Evolutionary conservation across 2,888 invertebrate genomes (phyloP).

Genomic region (Drosophila lutescens): DNA sequence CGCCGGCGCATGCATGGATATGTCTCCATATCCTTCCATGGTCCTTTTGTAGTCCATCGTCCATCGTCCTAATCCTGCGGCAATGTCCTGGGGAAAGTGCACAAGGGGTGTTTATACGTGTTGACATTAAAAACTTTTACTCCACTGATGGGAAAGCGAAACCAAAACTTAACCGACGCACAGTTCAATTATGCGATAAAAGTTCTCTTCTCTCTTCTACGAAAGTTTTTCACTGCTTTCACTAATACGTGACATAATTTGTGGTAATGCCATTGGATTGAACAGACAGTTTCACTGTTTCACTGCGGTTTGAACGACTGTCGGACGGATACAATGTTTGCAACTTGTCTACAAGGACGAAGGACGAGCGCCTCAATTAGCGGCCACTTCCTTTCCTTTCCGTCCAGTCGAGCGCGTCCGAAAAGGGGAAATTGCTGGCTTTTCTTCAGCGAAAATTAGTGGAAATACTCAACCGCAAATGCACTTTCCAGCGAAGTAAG

Average conservation of each 20-base stretch:
- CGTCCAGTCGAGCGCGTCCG: conserved; percentile 32
- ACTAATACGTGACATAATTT: conserved; percentile 74
- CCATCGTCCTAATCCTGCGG: conserved; percentile 24
- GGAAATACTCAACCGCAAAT: conserved; percentile 26
- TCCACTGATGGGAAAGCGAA: conserved; percentile 20
- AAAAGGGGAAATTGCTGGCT: conserved; percentile 21
- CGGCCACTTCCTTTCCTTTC: conserved; percentile 44
- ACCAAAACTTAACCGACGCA: conserved; percentile 36
- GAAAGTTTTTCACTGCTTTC: conserved; percentile 65
- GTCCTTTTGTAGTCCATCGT: neutral
- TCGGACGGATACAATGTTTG: conserved; percentile 12
- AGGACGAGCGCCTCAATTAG: conserved; percentile 56
- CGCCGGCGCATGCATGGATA: conserved; percentile 62
- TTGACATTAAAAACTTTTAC: conserved; percentile 58
- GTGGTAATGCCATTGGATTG: conserved; percentile 60
- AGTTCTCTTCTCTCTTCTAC: conserved; percentile 58
- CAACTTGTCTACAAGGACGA: conserved; percentile 26
- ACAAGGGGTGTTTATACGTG: conserved; percentile 56
- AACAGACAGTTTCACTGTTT: conserved; percentile 30
- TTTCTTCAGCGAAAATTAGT: conserved; percentile 28
- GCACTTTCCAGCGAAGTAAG: conserved; percentile 21
- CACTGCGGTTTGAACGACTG: neutral
- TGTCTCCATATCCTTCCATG: conserved; percentile 7
- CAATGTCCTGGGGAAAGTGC: conserved; percentile 38
- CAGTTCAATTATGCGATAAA: conserved; percentile 54